A percentile compares a stretch with the other conserved stretches of the same genome.
Evolutionary conservation across 1,140 invertebrate genomes (phyloP).

Genomic region (Drosophila virilis): DNA sequence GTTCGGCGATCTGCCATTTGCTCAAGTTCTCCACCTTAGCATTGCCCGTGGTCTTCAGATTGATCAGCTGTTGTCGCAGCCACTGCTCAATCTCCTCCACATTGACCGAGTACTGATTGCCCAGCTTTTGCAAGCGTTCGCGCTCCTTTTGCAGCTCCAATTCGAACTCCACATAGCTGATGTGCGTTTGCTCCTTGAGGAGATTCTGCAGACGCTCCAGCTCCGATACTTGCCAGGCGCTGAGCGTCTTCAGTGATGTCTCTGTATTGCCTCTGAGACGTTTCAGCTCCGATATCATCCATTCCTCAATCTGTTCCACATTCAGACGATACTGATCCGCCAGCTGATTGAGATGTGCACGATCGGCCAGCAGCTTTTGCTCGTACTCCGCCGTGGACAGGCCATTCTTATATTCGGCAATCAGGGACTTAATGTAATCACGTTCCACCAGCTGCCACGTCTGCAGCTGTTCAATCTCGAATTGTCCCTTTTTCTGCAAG

Average conservation of each 20-base stretch:
- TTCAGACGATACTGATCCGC: slow-evolving; percentile 74
- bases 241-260: slow-evolving; percentile 58
- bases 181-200: slow-evolving; percentile 68
- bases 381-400: slow-evolving; percentile 72
- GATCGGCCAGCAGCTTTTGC: slow-evolving; percentile 64
- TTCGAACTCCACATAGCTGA: slow-evolving; percentile 76
- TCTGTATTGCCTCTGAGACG: slow-evolving; percentile 64
- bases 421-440: slow-evolving; percentile 73
- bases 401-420: slow-evolving; percentile 67
- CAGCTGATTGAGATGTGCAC: slow-evolving; percentile 69
- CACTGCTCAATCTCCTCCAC: slow-evolving; percentile 75
- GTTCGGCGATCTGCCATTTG: slow-evolving; percentile 76
- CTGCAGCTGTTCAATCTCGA: slow-evolving; percentile 74
- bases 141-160: slow-evolving; percentile 73
- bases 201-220: slow-evolving; percentile 68
- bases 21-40: slow-evolving; percentile 71
- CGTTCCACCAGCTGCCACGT: slow-evolving; percentile 75
- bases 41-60: slow-evolving; percentile 69
- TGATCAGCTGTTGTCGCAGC: slow-evolving; percentile 75
- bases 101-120: slow-evolving; percentile 75
- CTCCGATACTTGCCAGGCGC: slow-evolving; percentile 72
- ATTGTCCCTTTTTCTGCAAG: slow-evolving; percentile 69
- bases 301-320: slow-evolving; percentile 77
- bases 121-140: slow-evolving; percentile 61
- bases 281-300: slow-evolving; percentile 77